These are phyloP conservation scores for Dryobotodes eremita DNA, from an alignment of 2,888 invertebrate genomes.

Conservation along the genomic window DNA sequence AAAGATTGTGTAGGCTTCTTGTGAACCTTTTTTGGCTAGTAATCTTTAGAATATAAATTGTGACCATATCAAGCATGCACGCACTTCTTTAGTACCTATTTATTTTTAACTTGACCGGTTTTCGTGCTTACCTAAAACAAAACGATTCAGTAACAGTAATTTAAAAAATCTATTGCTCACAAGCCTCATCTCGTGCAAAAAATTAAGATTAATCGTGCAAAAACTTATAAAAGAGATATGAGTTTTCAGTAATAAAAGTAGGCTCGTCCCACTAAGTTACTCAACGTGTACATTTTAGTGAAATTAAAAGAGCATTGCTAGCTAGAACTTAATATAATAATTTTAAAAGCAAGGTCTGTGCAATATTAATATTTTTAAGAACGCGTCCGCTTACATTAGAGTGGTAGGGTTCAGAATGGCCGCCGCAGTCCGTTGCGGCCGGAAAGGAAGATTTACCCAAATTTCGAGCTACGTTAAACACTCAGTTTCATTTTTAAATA, in stretches of 20 bases:
- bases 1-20: background rate
- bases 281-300: constrained; percentile 54
- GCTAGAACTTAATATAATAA: constrained; percentile 62
- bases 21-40: background rate
- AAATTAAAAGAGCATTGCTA: constrained; percentile 54
- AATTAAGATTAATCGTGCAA: background rate
- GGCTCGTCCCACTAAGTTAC: constrained; percentile 32
- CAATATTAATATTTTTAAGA: constrained; percentile 75
- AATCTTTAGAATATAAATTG: background rate
- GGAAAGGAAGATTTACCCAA: constrained; percentile 85
- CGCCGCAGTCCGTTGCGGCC: constrained; percentile 77
- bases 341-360: constrained; percentile 67
- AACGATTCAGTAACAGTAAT: background rate
- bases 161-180: no score
- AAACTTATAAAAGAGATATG: background rate
- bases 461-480: constrained; percentile 77
- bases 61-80: background rate
- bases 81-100: background rate
- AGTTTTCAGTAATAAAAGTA: background rate
- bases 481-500: constrained; percentile 78
- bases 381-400: constrained; percentile 77
- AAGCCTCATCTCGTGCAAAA: background rate
- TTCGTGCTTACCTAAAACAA: background rate
- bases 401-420: constrained; percentile 68
- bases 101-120: background rate